Conservation (phyloP, 2,797 vertebrate species). For the Eulemur mongoz region DNA sequence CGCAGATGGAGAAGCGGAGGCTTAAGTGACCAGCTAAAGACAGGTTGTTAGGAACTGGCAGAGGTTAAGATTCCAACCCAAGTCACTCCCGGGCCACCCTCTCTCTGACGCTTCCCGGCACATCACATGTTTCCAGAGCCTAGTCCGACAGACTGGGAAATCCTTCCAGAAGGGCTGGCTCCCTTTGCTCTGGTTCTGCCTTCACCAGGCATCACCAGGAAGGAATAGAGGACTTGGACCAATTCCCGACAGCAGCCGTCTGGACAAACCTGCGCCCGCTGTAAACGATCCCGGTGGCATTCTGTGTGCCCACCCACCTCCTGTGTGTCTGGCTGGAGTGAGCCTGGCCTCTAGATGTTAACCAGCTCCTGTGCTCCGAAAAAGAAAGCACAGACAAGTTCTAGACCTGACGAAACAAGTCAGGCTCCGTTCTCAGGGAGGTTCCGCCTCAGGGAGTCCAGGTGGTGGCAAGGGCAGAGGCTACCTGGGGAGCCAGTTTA, state of each 20-base stretch:
- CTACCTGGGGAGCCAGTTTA: neutral
- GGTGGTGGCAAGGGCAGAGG: neutral
- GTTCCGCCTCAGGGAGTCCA: neutral
- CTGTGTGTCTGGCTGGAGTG: neutral
- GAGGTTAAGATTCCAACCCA: neutral
- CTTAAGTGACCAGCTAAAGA: neutral
- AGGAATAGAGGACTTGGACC: no score
- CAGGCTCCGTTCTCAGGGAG: neutral
- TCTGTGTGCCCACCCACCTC: neutral
- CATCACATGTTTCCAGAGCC: rapidly evolving
- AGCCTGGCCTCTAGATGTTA: neutral
- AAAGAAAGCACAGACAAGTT: neutral
- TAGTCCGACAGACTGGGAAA: neutral
- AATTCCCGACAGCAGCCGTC: neutral
- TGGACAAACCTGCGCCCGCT: neutral
- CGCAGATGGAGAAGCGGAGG: neutral
- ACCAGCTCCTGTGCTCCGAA: neutral
- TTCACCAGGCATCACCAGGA: no score
- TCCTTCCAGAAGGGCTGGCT: neutral
- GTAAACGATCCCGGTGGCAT: no score
- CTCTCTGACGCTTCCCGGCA: rapidly evolving
- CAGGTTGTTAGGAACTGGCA: rapidly evolving
- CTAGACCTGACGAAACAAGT: neutral
- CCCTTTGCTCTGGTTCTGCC: neutral
- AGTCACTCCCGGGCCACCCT: neutral